These are phyloP conservation scores for Actinia tenebrosa DNA, from an alignment of 64 coral and sea anemone genomes.

Conservation along the genomic window DNA sequence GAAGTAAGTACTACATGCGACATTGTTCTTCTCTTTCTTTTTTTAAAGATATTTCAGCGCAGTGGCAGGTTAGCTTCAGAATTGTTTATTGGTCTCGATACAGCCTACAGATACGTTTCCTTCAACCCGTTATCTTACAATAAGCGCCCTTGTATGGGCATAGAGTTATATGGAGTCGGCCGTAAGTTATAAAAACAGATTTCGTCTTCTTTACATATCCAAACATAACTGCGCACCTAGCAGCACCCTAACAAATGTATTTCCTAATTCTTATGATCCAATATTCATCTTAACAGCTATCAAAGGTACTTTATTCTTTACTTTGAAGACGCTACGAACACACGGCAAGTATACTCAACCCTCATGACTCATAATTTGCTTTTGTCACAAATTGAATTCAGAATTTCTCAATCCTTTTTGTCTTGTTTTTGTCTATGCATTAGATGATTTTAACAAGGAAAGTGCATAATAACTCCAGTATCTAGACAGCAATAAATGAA, in stretches of 20 bases:
- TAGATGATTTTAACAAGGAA: too few relatives aligned
- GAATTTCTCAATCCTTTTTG: too few relatives aligned
- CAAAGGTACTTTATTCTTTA: not conserved
- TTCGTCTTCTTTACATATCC: too few relatives aligned
- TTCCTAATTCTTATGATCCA: not conserved
- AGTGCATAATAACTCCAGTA: too few relatives aligned
- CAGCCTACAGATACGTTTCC: conserved; percentile 14
- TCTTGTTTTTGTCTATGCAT: too few relatives aligned
- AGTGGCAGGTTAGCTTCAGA: not conserved
- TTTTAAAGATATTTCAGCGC: not conserved
- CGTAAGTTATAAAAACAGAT: conserved; percentile 3
- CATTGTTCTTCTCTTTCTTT: not conserved
- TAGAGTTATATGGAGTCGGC: conserved; percentile 21
- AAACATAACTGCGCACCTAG: too few relatives aligned
- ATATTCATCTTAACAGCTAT: not conserved
- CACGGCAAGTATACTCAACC: not conserved
- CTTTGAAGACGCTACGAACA: not conserved
- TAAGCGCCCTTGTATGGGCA: not conserved
- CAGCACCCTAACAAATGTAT: not conserved
- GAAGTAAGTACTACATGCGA: not conserved
- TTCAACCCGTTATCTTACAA: conserved; percentile 9
- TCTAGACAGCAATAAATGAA: too few relatives aligned
- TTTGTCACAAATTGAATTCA: too few relatives aligned
- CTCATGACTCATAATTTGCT: too few relatives aligned
- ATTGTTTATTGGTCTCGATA: not conserved